Conservation (phyloP, 2,888 invertebrate species). For the Amaurobius ferox region DNA sequence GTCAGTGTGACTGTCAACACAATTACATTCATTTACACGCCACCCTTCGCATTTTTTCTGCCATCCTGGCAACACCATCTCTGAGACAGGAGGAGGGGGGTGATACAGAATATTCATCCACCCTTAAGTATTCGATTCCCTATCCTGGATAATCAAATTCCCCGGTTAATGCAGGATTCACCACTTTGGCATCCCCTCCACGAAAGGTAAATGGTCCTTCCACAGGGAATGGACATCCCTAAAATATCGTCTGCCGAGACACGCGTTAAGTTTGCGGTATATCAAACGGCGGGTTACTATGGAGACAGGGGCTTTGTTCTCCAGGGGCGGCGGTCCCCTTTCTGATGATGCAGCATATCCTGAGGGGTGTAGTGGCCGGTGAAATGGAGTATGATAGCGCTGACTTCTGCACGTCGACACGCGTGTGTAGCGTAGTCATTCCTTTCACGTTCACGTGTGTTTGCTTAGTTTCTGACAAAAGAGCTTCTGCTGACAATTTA, state of each 20-base stretch:
- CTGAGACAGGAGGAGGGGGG: not conserved
- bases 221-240: constrained; percentile 22
- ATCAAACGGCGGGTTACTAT: constrained; percentile 63
- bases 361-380: constrained; percentile 15
- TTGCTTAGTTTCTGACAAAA: not conserved
- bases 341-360: constrained; percentile 50
- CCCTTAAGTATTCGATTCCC: constrained; percentile 2
- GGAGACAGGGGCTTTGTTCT: constrained; percentile 18
- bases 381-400: constrained; percentile 53
- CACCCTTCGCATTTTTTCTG: not conserved
- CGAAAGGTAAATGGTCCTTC: not conserved
- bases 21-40: constrained; percentile 13
- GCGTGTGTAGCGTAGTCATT: constrained; percentile 10
- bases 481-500: too few relatives aligned
- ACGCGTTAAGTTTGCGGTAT: constrained; percentile 59
- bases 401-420: constrained; percentile 46
- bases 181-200: constrained; percentile 36
- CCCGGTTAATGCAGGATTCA: constrained; percentile 60
- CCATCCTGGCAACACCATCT: constrained; percentile 14
- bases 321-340: not conserved
- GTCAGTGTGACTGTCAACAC: not conserved
- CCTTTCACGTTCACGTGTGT: not conserved
- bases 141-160: constrained; percentile 44
- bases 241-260: constrained; percentile 59
- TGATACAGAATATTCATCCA: constrained; percentile 23